Conservation (phyloP, 2,113 vertebrate species). For the Ovis canadensis region DNA sequence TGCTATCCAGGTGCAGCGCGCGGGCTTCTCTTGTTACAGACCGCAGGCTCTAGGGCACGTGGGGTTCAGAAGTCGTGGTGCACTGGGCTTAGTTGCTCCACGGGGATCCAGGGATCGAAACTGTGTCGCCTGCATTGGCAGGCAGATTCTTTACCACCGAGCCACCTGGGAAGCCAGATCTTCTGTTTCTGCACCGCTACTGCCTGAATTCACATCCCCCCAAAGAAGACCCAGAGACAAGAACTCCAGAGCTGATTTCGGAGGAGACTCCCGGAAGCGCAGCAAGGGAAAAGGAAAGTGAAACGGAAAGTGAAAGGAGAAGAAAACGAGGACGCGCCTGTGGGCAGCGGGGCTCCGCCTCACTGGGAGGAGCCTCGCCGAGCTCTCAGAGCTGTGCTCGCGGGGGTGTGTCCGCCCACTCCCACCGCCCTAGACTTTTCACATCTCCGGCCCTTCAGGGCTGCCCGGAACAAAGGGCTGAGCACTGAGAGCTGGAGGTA, state of each 20-base stretch:
- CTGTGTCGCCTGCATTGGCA: not conserved
- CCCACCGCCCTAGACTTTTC: not conserved
- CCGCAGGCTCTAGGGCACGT: not conserved
- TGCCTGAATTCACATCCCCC: not conserved
- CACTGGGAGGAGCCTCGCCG: accelerated
- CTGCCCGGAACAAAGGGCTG: not conserved
- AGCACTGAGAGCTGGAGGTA: not conserved
- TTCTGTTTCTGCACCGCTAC: not conserved
- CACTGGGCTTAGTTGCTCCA: not conserved
- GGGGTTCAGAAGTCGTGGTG: not conserved
- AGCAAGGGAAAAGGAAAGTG: not conserved
- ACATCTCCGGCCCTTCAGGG: not conserved
- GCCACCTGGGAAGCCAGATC: not conserved
- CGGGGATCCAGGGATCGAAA: not conserved
- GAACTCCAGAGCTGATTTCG: not conserved
- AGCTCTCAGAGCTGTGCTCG: accelerated
- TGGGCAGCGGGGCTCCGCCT: not conserved
- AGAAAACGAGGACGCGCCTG: not conserved
- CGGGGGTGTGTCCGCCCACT: not conserved
- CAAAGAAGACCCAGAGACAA: not conserved
- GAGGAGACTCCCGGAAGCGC: not conserved
- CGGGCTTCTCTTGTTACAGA: not conserved
- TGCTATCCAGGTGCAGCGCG: not conserved
- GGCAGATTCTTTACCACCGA: not conserved
- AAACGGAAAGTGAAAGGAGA: not conserved